A percentile compares a stretch with the other conserved stretches of the same genome.
Conservation (phyloP, 53 echinoderm and acorn worm genomes). For the Antedon mediterranea region DNA sequence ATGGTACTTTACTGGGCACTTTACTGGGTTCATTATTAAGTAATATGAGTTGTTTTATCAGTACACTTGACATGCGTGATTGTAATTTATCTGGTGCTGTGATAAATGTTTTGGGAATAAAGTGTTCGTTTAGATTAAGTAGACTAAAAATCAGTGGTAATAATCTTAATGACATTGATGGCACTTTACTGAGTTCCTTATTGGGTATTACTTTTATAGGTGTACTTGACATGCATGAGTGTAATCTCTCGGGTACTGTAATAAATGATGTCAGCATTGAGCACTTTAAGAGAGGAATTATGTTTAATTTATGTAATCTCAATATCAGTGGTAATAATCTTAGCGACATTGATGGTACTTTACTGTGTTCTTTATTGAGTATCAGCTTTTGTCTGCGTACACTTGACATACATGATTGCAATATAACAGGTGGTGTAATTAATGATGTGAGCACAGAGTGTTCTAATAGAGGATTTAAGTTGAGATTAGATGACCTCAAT, state of each 20-base stretch:
- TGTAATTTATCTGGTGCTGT: background rate
- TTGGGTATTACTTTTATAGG: background rate
- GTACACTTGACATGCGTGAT: background rate
- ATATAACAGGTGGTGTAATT: background rate
- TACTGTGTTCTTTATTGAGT: background rate
- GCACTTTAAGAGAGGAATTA: no score
- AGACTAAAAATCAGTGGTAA: background rate
- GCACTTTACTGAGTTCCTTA: background rate
- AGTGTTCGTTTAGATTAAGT: background rate
- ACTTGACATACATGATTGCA: background rate
- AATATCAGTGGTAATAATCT: background rate
- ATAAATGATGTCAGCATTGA: no score
- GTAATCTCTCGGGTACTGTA: background rate
- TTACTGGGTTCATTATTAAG: no score
- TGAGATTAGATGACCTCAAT: background rate
- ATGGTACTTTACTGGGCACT: background rate
- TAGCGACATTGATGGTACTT: background rate
- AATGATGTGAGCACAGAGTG: background rate
- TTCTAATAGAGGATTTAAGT: background rate
- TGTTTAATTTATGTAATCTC: background rate
- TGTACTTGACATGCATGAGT: background rate
- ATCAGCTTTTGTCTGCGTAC: background rate
- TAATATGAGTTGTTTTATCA: background rate
- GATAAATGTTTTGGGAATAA: background rate
- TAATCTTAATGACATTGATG: background rate